Evolutionary conservation across 2,113 vertebrate species (phyloP), one percentile per base, ranked within the genome.

Genomic region (Cololabis saira): DNA sequence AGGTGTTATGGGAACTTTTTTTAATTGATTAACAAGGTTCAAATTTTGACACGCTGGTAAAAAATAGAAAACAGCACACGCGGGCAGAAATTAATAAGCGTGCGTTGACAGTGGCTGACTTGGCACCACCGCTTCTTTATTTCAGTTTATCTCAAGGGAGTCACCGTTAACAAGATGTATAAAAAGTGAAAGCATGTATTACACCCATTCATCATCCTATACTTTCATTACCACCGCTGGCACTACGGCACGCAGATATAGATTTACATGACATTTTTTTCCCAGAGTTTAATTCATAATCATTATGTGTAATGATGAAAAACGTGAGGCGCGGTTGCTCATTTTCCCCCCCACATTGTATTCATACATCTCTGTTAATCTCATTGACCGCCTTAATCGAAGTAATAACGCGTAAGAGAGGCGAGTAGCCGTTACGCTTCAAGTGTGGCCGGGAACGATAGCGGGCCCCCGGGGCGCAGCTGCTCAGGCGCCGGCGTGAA

Each of bases 361-460:
- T 89, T 89, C 87, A 89, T 91, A 80, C 82, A 82, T 91, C 90
- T 90, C 78, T 87, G 80, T 89, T 91, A 87, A 89, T 88, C 80
- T 87, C 70, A 79, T 76, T 82, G 87, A 85, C 66, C 61, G 18
- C 58, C 44, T 50, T 79, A 77, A 86, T 86, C 16, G 33, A 61
- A 64, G 57, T 53, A 71, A 64, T 80, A 78, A 54, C 61, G 49
- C 14, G 37, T 69, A 63, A 45, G 50, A 63, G 74, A 45, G 59
- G 65, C 17, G 10, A 55, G 45, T 15, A 44, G 42, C 51, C 52
- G 8, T 19, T 21, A 67, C 18, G 56, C 17, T 61, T 6, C 37
- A 14, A 16, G 59, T 30, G 49, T 21, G 37, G 60, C 61, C 22
- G 44, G 27, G 15, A 56, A 67, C 18, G 5, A 40, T 30, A 22